These are phyloP conservation scores for Apus apus DNA, from an alignment of 2,113 vertebrate species.

Conservation along the genomic window DNA sequence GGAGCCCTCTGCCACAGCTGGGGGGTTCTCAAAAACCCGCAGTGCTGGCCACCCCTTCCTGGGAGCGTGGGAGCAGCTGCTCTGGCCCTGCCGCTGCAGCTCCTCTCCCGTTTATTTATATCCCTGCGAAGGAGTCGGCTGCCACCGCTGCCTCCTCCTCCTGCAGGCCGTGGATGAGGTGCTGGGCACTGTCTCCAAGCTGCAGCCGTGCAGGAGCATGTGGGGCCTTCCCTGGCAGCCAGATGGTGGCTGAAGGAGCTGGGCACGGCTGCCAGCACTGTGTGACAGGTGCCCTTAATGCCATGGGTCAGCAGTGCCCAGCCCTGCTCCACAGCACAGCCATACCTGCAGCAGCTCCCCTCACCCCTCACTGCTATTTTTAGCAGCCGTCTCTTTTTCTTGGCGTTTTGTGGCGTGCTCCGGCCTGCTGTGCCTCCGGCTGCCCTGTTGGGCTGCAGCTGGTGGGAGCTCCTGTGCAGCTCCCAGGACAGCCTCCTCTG, in stretches of 20 bases:
- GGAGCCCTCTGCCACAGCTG: not conserved
- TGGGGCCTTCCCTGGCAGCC: fast-evolving
- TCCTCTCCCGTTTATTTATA: conserved; percentile 53
- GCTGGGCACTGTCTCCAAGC: not conserved
- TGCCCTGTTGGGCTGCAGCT: not conserved
- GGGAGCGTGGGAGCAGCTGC: conserved; percentile 58
- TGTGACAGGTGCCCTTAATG: conserved; percentile 46
- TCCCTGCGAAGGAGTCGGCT: not conserved
- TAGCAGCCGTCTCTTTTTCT: conserved; percentile 2
- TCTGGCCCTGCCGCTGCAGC: not conserved
- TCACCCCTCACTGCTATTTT: not conserved
- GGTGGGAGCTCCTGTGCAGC: not conserved
- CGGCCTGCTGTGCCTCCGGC: not conserved
- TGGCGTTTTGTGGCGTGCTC: not conserved
- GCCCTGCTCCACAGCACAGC: not conserved
- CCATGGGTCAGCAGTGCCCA: not conserved
- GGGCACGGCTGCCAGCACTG: not conserved
- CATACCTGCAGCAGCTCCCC: conserved; percentile 12
- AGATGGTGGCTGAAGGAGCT: not conserved
- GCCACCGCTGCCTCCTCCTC: not conserved
- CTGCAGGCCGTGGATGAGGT: fast-evolving
- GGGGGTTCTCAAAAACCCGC: not conserved
- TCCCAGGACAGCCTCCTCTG: not conserved
- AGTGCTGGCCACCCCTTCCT: not conserved
- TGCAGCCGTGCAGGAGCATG: fast-evolving